Conservation (phyloP, 2,888 invertebrate species). For the Clitarchus hookeri region DNA sequence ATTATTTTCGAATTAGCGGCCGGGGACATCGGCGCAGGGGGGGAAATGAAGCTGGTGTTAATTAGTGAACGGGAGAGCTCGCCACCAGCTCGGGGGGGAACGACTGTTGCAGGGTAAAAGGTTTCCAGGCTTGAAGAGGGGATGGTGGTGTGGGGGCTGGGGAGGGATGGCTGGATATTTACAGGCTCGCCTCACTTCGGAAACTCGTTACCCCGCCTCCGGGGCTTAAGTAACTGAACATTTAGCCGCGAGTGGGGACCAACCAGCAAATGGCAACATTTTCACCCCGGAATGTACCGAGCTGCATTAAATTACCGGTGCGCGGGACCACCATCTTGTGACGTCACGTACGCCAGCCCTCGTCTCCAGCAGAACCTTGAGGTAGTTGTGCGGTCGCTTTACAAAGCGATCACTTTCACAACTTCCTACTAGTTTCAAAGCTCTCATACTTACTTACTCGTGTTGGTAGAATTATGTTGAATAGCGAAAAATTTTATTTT, state of each 20-base stretch:
- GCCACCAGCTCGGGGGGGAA: background rate
- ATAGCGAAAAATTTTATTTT: too few species aligned
- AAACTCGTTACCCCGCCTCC: background rate
- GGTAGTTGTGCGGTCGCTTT: too few species aligned
- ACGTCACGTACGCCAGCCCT: background rate
- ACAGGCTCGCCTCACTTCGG: background rate
- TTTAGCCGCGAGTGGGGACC: background rate
- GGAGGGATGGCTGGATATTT: background rate
- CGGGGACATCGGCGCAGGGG: background rate
- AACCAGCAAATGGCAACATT: background rate
- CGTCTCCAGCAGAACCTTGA: too few species aligned
- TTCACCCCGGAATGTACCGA: background rate
- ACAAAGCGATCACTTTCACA: too few species aligned
- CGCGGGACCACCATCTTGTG: background rate
- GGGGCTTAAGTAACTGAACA: constrained; percentile 7
- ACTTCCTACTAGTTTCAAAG: too few species aligned
- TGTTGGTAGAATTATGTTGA: too few species aligned
- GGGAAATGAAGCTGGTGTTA: background rate
- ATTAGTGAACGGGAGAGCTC: background rate
- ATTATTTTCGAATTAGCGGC: constrained; percentile 2
- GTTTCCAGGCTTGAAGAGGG: background rate
- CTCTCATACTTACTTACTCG: too few species aligned
- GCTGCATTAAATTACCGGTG: background rate
- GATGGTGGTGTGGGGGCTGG: too few species aligned
- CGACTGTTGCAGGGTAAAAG: constrained; percentile 7